Evolutionary conservation across 2,113 vertebrate genomes (phyloP).

Genomic region (Mastomys natalensis): DNA sequence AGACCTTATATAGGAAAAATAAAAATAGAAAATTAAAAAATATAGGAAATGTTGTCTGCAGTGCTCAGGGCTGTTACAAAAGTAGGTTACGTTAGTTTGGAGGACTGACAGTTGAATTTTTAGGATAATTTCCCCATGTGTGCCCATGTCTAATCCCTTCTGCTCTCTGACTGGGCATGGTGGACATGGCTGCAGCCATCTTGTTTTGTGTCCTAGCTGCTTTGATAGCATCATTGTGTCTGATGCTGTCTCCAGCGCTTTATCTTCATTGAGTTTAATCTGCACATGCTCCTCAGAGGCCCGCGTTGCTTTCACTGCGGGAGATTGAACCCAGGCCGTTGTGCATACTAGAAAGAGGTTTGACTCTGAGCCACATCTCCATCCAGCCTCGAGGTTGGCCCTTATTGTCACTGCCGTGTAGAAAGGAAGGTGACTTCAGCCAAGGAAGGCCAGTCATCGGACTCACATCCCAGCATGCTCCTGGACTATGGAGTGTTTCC

Average conservation of each 20-base stretch:
- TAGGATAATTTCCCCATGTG: not conserved
- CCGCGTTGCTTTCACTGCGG: not conserved
- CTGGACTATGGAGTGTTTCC: not conserved
- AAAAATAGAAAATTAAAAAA: not conserved
- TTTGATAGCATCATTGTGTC: fast-evolving
- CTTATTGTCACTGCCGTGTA: fast-evolving
- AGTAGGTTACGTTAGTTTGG: not conserved
- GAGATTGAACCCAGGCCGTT: not conserved
- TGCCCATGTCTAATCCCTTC: not conserved
- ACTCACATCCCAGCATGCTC: no score
- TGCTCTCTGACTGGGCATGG: not conserved
- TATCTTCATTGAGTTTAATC: not conserved
- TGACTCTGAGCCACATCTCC: not conserved
- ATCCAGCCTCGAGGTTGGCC: not conserved
- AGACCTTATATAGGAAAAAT: not conserved
- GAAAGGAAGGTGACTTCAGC: not conserved
- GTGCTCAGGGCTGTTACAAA: not conserved
- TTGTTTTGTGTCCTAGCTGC: fast-evolving
- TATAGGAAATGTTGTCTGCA: not conserved
- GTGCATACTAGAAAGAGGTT: not conserved
- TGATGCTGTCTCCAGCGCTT: fast-evolving
- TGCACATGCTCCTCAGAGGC: fast-evolving
- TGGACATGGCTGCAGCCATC: not conserved
- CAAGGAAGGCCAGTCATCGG: not conserved
- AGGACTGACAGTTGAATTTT: not conserved